Conservation (phyloP, 2,888 invertebrate genomes). For the Spialia ferax region DNA sequence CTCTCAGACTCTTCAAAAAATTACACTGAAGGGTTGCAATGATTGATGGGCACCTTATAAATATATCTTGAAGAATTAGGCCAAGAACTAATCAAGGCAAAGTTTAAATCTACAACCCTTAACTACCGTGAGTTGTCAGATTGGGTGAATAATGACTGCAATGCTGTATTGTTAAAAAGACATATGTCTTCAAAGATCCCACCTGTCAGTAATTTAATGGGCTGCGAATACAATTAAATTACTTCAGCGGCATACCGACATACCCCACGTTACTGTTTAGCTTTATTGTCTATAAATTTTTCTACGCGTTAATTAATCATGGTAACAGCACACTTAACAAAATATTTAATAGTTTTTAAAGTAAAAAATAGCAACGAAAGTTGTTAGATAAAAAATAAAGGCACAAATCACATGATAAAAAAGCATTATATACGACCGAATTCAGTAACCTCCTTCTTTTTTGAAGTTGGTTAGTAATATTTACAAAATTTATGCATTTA, state of each 20-base stretch:
- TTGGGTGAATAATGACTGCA: slow-evolving; percentile 59
- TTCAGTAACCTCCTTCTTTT: too few relatives aligned
- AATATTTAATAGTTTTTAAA: too few relatives aligned
- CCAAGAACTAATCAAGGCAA: slow-evolving; percentile 66
- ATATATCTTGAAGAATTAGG: slow-evolving; percentile 73
- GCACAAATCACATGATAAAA: too few relatives aligned
- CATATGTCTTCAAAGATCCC: slow-evolving; percentile 19
- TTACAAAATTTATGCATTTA: too few relatives aligned
- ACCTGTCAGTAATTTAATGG: slow-evolving; percentile 28
- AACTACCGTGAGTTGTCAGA: slow-evolving; percentile 67
- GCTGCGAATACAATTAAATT: slow-evolving; percentile 7
- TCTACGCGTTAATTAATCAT: not conserved
- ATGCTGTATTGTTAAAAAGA: slow-evolving; percentile 39
- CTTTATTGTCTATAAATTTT: not conserved
- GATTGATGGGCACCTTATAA: slow-evolving; percentile 75
- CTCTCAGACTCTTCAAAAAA: not conserved
- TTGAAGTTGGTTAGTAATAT: too few relatives aligned
- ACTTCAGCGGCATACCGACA: not conserved
- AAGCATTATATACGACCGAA: too few relatives aligned
- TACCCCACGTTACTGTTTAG: not conserved
- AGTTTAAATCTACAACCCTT: slow-evolving; percentile 75
- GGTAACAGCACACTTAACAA: not conserved
- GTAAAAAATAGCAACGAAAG: too few relatives aligned
- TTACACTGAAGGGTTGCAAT: slow-evolving; percentile 59
- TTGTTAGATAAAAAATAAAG: too few relatives aligned